Conservation (phyloP, 2,888 invertebrate genomes). For the Chalcosyrphus nemorum region DNA sequence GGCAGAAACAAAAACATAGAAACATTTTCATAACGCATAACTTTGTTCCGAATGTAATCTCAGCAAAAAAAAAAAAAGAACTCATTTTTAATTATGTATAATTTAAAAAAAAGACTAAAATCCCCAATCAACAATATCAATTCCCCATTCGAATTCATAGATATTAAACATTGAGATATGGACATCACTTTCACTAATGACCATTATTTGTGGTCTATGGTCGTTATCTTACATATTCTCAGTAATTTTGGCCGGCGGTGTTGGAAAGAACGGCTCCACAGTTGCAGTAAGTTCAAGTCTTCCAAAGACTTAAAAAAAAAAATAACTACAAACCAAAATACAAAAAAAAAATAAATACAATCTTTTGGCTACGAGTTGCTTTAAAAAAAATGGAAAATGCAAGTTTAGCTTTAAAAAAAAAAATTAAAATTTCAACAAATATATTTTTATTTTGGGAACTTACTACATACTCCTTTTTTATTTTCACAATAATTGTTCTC, state of each 20-base stretch:
- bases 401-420: slow-evolving; percentile 34
- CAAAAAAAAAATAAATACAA: slow-evolving; percentile 59
- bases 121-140: slow-evolving; percentile 1
- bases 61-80: background rate
- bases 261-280: slow-evolving; percentile 99
- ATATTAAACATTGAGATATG: slow-evolving; percentile 87
- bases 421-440: slow-evolving; percentile 5
- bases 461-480: slow-evolving; percentile 37
- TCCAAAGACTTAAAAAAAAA: slow-evolving; percentile 32
- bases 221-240: slow-evolving; percentile 88
- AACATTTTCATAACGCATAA: slow-evolving; percentile 16
- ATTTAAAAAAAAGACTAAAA: background rate
- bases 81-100: too few species aligned
- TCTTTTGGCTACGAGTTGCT: slow-evolving; percentile 77
- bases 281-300: slow-evolving; percentile 93
- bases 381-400: slow-evolving; percentile 46
- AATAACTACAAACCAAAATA: slow-evolving; percentile 12
- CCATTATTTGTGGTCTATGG: slow-evolving; percentile 88
- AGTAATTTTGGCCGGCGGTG: slow-evolving; percentile 95
- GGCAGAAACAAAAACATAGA: background rate
- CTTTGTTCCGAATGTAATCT: background rate
- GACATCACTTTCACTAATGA: slow-evolving; percentile 89
- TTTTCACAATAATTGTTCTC: slow-evolving; percentile 25
- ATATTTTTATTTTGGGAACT: slow-evolving; percentile 54
- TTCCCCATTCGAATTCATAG: slow-evolving; percentile 80